Percentiles rank a stretch among this genome's conserved stretches.
phyloP scores from a whole-genome alignment of 2,113 vertebrate species.

The Monopterus albus region DNA sequence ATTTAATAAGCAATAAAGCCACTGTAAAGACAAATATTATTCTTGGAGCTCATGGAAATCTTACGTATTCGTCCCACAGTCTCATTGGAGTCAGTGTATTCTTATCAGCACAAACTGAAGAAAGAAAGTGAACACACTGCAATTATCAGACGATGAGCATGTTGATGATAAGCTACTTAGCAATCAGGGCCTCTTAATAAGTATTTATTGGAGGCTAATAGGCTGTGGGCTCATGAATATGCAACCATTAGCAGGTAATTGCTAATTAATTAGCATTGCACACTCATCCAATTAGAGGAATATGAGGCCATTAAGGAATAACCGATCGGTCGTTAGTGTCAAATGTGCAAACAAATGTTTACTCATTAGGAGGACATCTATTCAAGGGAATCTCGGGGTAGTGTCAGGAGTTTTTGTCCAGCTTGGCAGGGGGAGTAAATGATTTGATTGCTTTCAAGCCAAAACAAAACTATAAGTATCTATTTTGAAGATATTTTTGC shows the following conservation, averaged over 20 bases:
- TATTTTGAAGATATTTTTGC: background rate
- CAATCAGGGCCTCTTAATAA: constrained; percentile 65
- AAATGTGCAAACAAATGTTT: constrained; percentile 74
- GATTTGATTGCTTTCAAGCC: constrained; percentile 14
- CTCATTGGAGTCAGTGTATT: background rate
- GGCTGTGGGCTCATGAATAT: constrained; percentile 68
- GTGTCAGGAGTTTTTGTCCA: constrained; percentile 40
- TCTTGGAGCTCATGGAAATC: background rate
- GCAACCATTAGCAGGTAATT: constrained; percentile 75
- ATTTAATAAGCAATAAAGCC: background rate
- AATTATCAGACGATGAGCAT: constrained; percentile 46
- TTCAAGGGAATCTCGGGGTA: constrained; percentile 33
- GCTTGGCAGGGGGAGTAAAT: constrained; percentile 37
- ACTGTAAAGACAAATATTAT: background rate
- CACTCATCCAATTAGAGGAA: constrained; percentile 71
- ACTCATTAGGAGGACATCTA: constrained; percentile 49
- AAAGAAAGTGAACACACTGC: constrained; percentile 44
- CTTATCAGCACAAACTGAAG: constrained; percentile 15
- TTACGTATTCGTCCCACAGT: background rate
- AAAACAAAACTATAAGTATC: constrained; percentile 14
- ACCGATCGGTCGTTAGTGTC: constrained; percentile 67
- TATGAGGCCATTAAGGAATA: constrained; percentile 72
- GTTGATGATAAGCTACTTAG: constrained; percentile 65
- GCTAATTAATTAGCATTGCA: constrained; percentile 76
- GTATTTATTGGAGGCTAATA: constrained; percentile 75